A percentile compares a stretch with the other conserved stretches of the same genome.
Conservation (phyloP, 2,888 invertebrate genomes). For the Scrobipalpa atriplicella region DNA sequence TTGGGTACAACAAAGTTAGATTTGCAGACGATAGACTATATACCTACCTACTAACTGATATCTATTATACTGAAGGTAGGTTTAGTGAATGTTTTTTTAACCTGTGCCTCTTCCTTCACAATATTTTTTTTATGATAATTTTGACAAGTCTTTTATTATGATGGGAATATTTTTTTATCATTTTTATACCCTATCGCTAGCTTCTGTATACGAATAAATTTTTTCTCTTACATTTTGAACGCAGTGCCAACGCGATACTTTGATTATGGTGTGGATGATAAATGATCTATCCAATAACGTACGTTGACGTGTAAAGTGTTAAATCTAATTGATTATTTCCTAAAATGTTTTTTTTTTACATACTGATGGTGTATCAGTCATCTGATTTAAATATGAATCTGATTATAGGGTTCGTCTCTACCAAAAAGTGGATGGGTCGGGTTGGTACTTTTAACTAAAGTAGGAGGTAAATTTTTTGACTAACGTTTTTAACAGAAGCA, state of each 20-base stretch:
- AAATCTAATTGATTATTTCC: conserved; percentile 64
- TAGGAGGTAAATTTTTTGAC: too few species aligned
- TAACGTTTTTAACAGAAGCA: too few species aligned
- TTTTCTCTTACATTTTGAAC: conserved; percentile 49
- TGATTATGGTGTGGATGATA: conserved; percentile 55
- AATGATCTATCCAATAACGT: conserved; percentile 47
- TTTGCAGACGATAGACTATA: too few species aligned
- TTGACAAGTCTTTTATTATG: neutral
- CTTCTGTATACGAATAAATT: conserved; percentile 51
- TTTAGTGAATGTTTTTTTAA: too few species aligned
- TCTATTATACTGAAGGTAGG: too few species aligned
- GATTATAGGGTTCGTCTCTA: neutral
- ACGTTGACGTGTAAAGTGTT: conserved; percentile 60
- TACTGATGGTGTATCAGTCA: conserved; percentile 34
- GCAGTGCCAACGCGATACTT: conserved; percentile 46
- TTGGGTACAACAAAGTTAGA: too few species aligned
- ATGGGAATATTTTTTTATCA: conserved; percentile 40
- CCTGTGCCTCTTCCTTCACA: neutral
- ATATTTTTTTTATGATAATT: neutral
- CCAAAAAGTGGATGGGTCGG: too few species aligned
- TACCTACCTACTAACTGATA: too few species aligned
- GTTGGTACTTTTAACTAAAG: too few species aligned
- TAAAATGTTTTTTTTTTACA: conserved; percentile 43
- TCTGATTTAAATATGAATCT: conserved; percentile 32
- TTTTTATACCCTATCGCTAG: conserved; percentile 29